Evolutionary conservation across 2,797 vertebrate species (phyloP), one percentile per base, ranked within the genome.

Genomic region (Synaphobranchus kaupii): DNA sequence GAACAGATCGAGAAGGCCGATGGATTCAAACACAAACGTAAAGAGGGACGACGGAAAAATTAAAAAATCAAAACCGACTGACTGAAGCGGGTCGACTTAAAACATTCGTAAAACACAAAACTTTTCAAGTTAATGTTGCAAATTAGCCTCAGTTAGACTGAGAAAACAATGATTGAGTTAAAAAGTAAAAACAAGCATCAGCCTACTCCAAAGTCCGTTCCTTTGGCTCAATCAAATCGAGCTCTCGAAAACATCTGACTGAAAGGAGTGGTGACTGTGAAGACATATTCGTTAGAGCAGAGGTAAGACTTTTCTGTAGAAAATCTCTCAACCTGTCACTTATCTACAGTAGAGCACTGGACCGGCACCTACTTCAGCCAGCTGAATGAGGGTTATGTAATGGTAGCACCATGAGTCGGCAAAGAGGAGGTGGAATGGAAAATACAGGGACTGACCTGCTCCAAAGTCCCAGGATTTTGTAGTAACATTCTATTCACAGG

Each of bases 401-500:
- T 97, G 94, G 96, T 98, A 98, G 98, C 98, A 99, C 98, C 98
- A 97, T 98, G 97, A 95, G 96, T 97, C 96, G 96, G 96, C 95
- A 93, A 96, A 97, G 96, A 96, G 96, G 88, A 91, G 88, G 93
- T 93, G 96, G 96, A 97, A 97, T 97, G 96, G 96, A 93, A 94
- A 92, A 92, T 94, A 93, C 94, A 96, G 97, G 97, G 97, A 96
- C 95, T 97, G 98, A 98, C 97, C 97, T 94, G 91, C 89, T 91
- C 93, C 93, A 93, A 92, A 97, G 96, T 97, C 97, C 97, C 98
- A 97, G 96, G 96, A 97, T 93, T 95, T 93, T 94, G 92, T 92
- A 95, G 92, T 94, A 97, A 98, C 97, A 98, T 98, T 99, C 98
- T 97, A 97, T 96, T 98, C 97, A 98, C 97, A 98, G 97, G 97